Evolutionary conservation across 2,888 invertebrate species (phyloP).

Genomic region (Hyalella azteca): DNA sequence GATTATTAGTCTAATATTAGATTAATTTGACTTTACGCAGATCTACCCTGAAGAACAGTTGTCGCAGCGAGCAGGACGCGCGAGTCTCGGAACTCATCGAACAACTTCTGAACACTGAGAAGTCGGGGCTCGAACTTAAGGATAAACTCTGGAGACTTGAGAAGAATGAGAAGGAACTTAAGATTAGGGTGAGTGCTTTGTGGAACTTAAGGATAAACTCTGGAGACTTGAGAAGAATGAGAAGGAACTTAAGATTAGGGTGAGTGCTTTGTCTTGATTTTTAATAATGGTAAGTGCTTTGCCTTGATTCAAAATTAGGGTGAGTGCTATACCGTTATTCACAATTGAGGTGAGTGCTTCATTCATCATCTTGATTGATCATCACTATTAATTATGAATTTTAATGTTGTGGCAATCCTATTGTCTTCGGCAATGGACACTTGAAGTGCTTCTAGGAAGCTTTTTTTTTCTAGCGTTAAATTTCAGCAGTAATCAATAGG

Average conservation of each 20-base stretch:
- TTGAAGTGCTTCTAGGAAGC: too few species aligned
- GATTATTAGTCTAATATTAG: too few species aligned
- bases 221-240: slow-evolving; percentile 55
- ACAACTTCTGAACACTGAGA: slow-evolving; percentile 54
- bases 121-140: slow-evolving; percentile 53
- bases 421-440: too few species aligned
- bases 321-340: too few species aligned
- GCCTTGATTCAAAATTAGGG: too few species aligned
- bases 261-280: not conserved
- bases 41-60: slow-evolving; percentile 43
- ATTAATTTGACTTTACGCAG: too few species aligned
- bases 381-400: too few species aligned
- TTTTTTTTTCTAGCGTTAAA: too few species aligned
- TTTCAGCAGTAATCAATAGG: too few species aligned
- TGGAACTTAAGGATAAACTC: slow-evolving; percentile 51
- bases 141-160: slow-evolving; percentile 55
- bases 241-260: slow-evolving; percentile 58
- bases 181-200: slow-evolving; percentile 51
- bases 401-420: too few species aligned
- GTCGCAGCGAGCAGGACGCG: slow-evolving; percentile 50
- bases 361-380: too few species aligned
- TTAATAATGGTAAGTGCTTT: not conserved
- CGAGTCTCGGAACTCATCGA: slow-evolving; percentile 53
- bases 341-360: too few species aligned
- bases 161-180: slow-evolving; percentile 53